These are phyloP conservation scores for Hyposoter dolosus DNA, from an alignment of 2,888 invertebrate species.

Conservation along the genomic window DNA sequence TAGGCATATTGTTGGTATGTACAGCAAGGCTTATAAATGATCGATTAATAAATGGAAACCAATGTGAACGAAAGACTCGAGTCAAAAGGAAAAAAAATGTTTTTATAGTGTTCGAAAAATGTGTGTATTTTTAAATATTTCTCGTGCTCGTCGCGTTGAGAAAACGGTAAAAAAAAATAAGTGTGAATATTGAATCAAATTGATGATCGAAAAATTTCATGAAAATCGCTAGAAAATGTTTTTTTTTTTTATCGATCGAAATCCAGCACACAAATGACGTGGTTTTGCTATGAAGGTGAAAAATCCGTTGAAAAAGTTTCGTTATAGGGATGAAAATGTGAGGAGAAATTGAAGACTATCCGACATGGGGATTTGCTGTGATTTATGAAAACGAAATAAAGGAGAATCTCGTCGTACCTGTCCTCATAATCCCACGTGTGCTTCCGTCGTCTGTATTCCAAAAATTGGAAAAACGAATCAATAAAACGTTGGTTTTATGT, in stretches of 20 bases:
- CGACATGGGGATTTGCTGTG: not conserved
- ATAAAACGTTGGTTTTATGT: constrained; percentile 56
- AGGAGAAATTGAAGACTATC: not conserved
- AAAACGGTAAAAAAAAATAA: not conserved
- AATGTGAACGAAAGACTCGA: not conserved
- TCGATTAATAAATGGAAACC: not conserved
- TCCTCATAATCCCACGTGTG: constrained; percentile 86
- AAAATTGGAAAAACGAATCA: constrained; percentile 71
- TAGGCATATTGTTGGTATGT: constrained; percentile 30
- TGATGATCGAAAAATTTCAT: not conserved
- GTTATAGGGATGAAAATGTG: not conserved
- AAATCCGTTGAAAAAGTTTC: not conserved
- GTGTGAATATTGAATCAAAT: not conserved
- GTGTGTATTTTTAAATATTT: too few relatives aligned
- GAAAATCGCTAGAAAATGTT: not conserved
- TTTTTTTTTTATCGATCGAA: not conserved
- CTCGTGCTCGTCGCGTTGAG: too few relatives aligned
- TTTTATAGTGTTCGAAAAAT: not conserved
- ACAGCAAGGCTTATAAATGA: not conserved
- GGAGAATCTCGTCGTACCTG: constrained; percentile 84
- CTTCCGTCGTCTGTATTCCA: constrained; percentile 86
- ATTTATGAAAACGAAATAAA: constrained; percentile 49
- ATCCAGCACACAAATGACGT: not conserved
- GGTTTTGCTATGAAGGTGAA: too few relatives aligned
- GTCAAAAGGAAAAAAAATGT: not conserved